Base-by-base conservation (phyloP, 2,797 vertebrate genomes). In the Bradypodion ventrale region DNA sequence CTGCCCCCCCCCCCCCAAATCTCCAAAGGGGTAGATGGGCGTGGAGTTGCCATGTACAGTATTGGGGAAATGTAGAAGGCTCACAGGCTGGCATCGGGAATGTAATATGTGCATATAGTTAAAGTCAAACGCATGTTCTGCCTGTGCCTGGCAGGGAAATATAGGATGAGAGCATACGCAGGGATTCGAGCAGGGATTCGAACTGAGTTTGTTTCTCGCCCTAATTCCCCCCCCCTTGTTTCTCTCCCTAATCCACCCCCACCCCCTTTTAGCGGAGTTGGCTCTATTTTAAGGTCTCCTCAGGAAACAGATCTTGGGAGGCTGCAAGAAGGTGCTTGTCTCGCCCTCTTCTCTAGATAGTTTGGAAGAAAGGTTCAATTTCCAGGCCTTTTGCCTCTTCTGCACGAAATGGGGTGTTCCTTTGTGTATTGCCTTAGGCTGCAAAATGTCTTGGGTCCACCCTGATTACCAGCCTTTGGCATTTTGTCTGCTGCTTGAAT, bases 21-120 rank as follows among this genome's bases (percentile, higher is more conserved):
- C 52, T 78, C 0, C 35, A 0, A 66, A 12, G 7, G 3, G 7
- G 0, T 16, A 69, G 73, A 7, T 0, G 6, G 5, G 13, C 4
- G 10, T 13, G 5, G 75, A 25, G 25, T 85, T 10, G 7, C 52
- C 7, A n/a, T n/a, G n/a, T n/a, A n/a, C 15, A 16, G 9, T 12
- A 0, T 7, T 75, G 72, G 46, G 13, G 2, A 59, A 32, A 44
- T 56, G 52, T 21, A 56, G 52, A 52, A 21, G 21, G 13, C 52
- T 21, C 21, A 19, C 16, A 19, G 52, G 52, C 52, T 15, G 15
- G 1, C 52, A 56, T 15, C 2, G 19, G 19, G 52, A 56, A n/a
- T n/a, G n/a, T 16, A 56, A 19, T 19, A 52, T 19, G 52, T 4
- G 19, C 5, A 19, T 46, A 16, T 4, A 21, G 21, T 23, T 19